Base-by-base conservation (phyloP, 2,797 vertebrate genomes). In the Acridotheres tristis region DNA sequence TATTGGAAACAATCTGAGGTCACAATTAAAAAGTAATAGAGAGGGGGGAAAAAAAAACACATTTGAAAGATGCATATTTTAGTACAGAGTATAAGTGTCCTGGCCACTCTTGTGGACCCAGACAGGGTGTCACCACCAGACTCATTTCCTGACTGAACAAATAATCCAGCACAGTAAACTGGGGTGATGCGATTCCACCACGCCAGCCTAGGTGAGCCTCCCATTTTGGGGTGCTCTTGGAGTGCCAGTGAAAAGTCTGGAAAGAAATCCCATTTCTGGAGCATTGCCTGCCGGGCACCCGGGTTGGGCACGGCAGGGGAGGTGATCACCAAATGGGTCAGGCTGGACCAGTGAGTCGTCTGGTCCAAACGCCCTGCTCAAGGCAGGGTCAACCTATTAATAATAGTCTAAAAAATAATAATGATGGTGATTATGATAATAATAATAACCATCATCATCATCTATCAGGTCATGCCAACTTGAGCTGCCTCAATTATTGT, bases 371-470 rank as follows among this genome's bases (percentile, higher is more conserved):
- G 8, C 51, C 25, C 30, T 20, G 51, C n/a, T 71, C 45, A 23
- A 34, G n/a, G n/a, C 45, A 53, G 51, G 15, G 21, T 32, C 17
- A 22, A 32, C 26, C n/a, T 32, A 42, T 42, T 15, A 77, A 65
- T 10, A 58, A n/a, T 1, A 45, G 29, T 8, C 19, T 22, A 43
- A 43, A 21, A n/a, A 4, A 26, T 40, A 16, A 59, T 30, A 7
- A 43, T 26, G 0, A 34, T 21, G 0, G 30, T 14, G 1, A 53
- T 25, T 0, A 54, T 30, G 0, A 29, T n/a, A 5, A 51, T 38
- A 27, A 80, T 13, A 23, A 63, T 36, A 36, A 36, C 36, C 36
- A 36, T 21, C 11, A 26, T 13, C 34, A 25, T 34, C 16, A 62
- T 16, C 42, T 21, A 25, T 7, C 14, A 3, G 50, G 29, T 74